Conservation (phyloP, 1,140 invertebrate species). For the Ceratina australensis region DNA sequence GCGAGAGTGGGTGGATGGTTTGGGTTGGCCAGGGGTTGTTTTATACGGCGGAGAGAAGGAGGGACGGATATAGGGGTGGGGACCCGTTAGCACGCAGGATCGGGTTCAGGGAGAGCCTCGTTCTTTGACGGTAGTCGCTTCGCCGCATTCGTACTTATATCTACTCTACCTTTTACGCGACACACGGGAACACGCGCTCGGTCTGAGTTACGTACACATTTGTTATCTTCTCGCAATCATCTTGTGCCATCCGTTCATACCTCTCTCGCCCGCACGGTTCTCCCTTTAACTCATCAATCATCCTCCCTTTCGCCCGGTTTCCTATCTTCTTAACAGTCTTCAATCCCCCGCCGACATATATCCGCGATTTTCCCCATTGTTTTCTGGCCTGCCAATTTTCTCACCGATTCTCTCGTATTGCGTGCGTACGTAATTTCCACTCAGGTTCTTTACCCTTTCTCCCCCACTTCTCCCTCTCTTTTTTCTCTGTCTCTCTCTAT, state of each 20-base stretch:
- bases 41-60: constrained; percentile 28
- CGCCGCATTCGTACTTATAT: constrained; percentile 67
- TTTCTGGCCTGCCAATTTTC: no score
- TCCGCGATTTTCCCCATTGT: no score
- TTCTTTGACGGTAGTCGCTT: constrained; percentile 72
- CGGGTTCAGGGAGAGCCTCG: constrained; percentile 64
- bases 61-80: constrained; percentile 46
- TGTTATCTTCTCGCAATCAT: background rate
- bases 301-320: background rate
- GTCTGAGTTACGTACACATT: constrained; percentile 18
- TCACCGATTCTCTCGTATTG: no score
- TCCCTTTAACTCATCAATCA: no score
- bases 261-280: background rate
- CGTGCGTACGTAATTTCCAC: background rate
- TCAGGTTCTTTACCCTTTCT: background rate
- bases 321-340: no score
- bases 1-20: background rate
- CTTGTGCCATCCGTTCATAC: constrained; percentile 11
- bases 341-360: no score
- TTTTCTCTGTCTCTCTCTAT: background rate
- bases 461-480: background rate
- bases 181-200: constrained; percentile 56
- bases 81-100: constrained; percentile 72
- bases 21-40: background rate
- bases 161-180: constrained; percentile 34